phyloP scores from a whole-genome alignment of 2,888 invertebrate species.

The Cerastoderma edule region DNA sequence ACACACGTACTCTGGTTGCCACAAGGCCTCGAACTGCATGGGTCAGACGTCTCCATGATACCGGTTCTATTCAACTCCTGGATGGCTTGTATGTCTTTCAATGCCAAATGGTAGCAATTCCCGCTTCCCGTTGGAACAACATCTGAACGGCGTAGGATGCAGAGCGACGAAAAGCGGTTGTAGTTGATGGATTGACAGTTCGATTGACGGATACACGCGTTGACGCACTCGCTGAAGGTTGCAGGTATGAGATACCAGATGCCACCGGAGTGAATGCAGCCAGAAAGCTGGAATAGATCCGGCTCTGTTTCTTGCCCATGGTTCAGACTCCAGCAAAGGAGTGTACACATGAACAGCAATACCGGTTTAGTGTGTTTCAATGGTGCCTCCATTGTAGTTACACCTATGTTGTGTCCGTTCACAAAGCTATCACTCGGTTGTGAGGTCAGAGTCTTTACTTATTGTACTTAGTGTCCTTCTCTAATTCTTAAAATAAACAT shows the following conservation, averaged over 20 bases:
- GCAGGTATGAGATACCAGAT: not conserved
- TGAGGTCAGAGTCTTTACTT: too few species aligned
- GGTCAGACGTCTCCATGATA: not conserved
- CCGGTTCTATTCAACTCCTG: not conserved
- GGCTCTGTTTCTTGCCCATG: too few species aligned
- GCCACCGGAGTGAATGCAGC: not conserved
- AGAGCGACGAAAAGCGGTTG: not conserved
- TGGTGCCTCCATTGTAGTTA: too few species aligned
- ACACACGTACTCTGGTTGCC: conserved; percentile 1
- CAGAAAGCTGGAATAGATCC: too few species aligned
- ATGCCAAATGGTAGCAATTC: not conserved
- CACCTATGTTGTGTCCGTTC: too few species aligned
- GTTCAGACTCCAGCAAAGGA: too few species aligned
- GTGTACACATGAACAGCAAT: too few species aligned
- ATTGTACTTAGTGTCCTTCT: too few species aligned
- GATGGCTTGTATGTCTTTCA: too few species aligned
- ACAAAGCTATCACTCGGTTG: too few species aligned
- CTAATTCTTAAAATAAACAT: too few species aligned
- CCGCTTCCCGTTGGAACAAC: not conserved
- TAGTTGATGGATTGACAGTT: not conserved
- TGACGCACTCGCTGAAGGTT: not conserved
- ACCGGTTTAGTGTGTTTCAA: too few species aligned
- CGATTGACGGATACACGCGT: conserved; percentile 3
- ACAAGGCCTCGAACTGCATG: conserved; percentile 1
- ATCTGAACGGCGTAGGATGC: not conserved